Base-by-base conservation (phyloP, 2,113 vertebrate species). In the Pachyramphus minor region DNA sequence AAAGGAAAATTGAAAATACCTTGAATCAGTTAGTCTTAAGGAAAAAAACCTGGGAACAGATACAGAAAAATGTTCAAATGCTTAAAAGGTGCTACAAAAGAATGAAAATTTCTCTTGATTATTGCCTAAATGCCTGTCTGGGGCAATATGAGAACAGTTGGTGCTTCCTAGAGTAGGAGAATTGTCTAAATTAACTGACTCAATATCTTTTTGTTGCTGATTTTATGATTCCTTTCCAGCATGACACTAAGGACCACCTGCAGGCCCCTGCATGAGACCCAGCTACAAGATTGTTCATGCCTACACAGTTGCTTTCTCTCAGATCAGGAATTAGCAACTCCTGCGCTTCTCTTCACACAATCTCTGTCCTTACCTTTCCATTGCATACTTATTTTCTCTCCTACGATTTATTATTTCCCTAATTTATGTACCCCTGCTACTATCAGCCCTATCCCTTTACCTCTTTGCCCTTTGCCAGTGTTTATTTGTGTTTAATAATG, bases 71-170 rank as follows among this genome's bases (percentile, higher is more conserved):
- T 5, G 17, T 35, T 79, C 13, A 60, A 68, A n/a, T 72, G 13
- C 27, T 62, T 52, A 16, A 76, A 87, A 76, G 4, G 5, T 31
- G 18, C n/a, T 44, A 30, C 27, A 35, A 59, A 56, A 72, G 30
- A 84, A 63, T 17, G 15, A 66, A 92, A 77, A 74, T 24, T 44
- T 33, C 31, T 47, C 49, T 90, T 49, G 31, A 44, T 37, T 56
- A 3, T 42, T 35, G 18, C 20, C 31, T 68, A 66, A 85, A 37
- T 13, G 14, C 37, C 47, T 81, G 4, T 59, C 60, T 88, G 39
- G 23, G 74, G 39, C 0, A 0, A 33, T 9, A 16, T 0, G 1
- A 80, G n/a, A 53, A 33, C 30, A 80, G 23, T 2, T 50, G 41
- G 37, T 42, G 59, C 30, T 92, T 30, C 42, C 59, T 63, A n/a